Evolutionary conservation across 2,113 vertebrate species (phyloP).

Genomic region (Ornithorhynchus anatinus): DNA sequence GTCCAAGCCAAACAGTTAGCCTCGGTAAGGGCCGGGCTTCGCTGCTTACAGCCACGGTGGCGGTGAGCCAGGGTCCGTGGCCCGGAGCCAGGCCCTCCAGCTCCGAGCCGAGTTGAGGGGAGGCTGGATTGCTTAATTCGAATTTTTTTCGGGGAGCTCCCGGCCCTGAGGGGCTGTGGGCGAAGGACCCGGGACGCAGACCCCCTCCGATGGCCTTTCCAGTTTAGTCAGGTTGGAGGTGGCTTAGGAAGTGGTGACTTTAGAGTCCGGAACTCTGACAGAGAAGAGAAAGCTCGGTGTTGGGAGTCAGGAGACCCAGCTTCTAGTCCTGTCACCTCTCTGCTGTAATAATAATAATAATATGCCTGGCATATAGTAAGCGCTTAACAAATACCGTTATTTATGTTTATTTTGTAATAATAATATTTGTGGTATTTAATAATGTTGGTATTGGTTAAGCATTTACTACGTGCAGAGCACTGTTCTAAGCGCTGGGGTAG

Average conservation of each 20-base stretch:
- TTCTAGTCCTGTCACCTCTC: background rate
- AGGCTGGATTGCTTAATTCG: constrained; percentile 23
- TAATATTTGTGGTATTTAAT: too few relatives aligned
- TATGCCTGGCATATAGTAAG: too few relatives aligned
- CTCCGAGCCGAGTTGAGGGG: constrained; percentile 9
- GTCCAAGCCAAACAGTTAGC: constrained; percentile 37
- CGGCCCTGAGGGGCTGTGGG: constrained; percentile 2
- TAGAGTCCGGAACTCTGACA: constrained; percentile 9
- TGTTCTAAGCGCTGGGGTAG: too few relatives aligned
- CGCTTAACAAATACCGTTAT: too few relatives aligned
- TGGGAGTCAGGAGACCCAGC: background rate
- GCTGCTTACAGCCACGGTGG: constrained; percentile 43
- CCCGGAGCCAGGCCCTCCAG: background rate
- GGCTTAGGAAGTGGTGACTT: background rate
- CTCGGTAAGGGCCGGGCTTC: constrained; percentile 23
- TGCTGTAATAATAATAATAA: too few relatives aligned
- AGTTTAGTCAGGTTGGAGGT: background rate
- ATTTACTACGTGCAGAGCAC: too few relatives aligned
- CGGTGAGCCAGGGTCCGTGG: constrained; percentile 23
- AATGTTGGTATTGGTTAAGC: too few relatives aligned
- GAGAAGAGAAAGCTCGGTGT: background rate
- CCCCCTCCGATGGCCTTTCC: background rate
- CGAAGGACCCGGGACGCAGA: constrained; percentile 12
- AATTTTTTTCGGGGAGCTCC: background rate
- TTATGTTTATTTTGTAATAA: too few relatives aligned